These are phyloP conservation scores for Eurytemora carolleeae DNA, from an alignment of 1,140 invertebrate species.

Conservation along the genomic window DNA sequence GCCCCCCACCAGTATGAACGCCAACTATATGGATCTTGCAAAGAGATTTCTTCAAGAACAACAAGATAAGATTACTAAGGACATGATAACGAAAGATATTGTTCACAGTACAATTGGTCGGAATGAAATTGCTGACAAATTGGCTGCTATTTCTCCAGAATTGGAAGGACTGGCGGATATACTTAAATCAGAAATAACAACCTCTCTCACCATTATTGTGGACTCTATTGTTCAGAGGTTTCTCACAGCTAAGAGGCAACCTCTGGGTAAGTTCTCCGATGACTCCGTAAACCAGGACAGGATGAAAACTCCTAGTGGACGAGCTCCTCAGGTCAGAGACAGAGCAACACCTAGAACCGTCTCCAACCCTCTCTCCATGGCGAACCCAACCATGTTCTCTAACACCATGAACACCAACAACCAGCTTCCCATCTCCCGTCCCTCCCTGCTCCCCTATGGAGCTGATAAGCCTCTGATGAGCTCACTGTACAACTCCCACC, in stretches of 20 bases:
- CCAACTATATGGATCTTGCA: conserved; percentile 20
- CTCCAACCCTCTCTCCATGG: conserved; percentile 5
- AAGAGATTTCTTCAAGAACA: conserved; percentile 20
- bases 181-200: conserved; percentile 67
- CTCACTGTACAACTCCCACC: conserved; percentile 13
- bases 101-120: conserved; percentile 27
- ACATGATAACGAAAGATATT: conserved; percentile 19
- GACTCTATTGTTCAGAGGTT: conserved; percentile 67
- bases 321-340: conserved; percentile 18
- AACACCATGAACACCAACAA: conserved; percentile 17
- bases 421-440: conserved; percentile 21
- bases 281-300: conserved; percentile 39
- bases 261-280: conserved; percentile 34
- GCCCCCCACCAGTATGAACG: conserved; percentile 15
- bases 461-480: no score
- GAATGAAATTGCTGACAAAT: conserved; percentile 18
- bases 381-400: background rate
- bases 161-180: conserved; percentile 66
- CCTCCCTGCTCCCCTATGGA: conserved; percentile 17
- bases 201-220: conserved; percentile 59
- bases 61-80: conserved; percentile 19
- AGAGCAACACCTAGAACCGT: conserved; percentile 14
- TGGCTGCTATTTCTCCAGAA: conserved; percentile 33
- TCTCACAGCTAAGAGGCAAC: conserved; percentile 45
- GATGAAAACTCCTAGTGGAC: conserved; percentile 27